Conservation (phyloP, 92 coral and sea anemone species). For the Parazoanthus swiftii region DNA sequence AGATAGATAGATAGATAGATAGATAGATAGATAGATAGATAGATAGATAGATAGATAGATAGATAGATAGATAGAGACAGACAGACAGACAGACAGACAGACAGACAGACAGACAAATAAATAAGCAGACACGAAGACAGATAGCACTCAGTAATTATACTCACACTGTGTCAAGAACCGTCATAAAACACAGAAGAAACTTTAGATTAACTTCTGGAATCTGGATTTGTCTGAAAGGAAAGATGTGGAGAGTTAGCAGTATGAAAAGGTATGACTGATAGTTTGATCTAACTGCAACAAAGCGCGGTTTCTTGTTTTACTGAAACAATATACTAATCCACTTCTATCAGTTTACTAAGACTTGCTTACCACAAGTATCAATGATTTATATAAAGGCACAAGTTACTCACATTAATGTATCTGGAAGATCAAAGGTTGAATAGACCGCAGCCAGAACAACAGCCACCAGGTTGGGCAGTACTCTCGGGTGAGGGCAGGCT, state of each 20-base stretch:
- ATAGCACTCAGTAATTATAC: constrained; percentile 5
- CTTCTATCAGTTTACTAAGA: not conserved
- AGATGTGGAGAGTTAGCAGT: not conserved
- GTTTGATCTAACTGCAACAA: not conserved
- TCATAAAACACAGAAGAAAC: constrained; percentile 89
- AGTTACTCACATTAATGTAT: constrained; percentile 73
- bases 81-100: too few relatives aligned
- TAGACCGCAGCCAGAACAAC: constrained; percentile 97
- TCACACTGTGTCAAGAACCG: constrained; percentile 95
- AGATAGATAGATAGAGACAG: too few relatives aligned
- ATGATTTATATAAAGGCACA: not conserved
- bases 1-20: too few relatives aligned
- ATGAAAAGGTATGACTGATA: not conserved
- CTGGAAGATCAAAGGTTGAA: constrained; percentile 89
- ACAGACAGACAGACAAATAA: too few relatives aligned
- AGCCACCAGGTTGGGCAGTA: constrained; percentile 94
- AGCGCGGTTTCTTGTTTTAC: not conserved
- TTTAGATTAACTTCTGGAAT: constrained; percentile 74
- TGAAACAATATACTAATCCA: not conserved
- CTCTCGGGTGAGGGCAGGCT: constrained; percentile 96
- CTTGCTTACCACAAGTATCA: not conserved
- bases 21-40: too few relatives aligned
- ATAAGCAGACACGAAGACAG: too few relatives aligned
- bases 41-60: too few relatives aligned
- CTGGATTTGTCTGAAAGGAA: constrained; percentile 60